Base-by-base conservation (phyloP, 35 echinoderm and acorn worm species). In the Apostichopus japonicus region DNA sequence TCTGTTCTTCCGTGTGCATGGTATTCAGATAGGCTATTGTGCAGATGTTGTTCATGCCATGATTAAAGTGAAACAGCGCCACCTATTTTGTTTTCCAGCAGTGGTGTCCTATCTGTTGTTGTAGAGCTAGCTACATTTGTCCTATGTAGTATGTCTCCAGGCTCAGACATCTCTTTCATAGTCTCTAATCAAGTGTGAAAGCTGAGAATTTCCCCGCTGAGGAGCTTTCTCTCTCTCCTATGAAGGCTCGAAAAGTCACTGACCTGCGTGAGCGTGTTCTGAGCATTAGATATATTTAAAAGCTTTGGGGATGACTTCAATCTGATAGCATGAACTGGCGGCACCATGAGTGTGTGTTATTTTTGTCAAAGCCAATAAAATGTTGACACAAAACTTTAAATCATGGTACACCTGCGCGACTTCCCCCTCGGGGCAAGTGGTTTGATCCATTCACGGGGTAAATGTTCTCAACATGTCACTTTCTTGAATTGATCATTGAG, bases 291-390 rank as follows among this genome's bases (percentile, higher is more conserved):
- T 84, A 84, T 84, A 84, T 84, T 84, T 84, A 84, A 84, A 84
- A 84, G 81, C 81, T 84, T 84, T 84, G 81, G 81, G 81, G 81
- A 84, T 84, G 81, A 84, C 81, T 84, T 84, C 33, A 84, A 57
- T 84, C 81, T 57, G 81, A 84, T 84, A 84, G 81, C 81, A 84
- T 84, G 81, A 84, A 84, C 81, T 84, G 81, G 81, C 81, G 81
- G 81, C 81, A 57, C 16, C 57, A 19, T 84, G 81, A 84, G 81
- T 84, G 56, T 84, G 81, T 84, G 81, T 84, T 84, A 84, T 84
- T 84, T 84, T 84, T 84, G 81, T 84, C 81, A 84, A 84, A 84
- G 81, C 81, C 81, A 84, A 84, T 84, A 84, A 84, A 84, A 84
- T 58, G 54, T 58, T 84, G 81, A 58, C 81, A 84, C 81, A 84